Evolutionary conservation across 2,113 vertebrate genomes (phyloP).

Genomic region (Apteryx owenii): DNA sequence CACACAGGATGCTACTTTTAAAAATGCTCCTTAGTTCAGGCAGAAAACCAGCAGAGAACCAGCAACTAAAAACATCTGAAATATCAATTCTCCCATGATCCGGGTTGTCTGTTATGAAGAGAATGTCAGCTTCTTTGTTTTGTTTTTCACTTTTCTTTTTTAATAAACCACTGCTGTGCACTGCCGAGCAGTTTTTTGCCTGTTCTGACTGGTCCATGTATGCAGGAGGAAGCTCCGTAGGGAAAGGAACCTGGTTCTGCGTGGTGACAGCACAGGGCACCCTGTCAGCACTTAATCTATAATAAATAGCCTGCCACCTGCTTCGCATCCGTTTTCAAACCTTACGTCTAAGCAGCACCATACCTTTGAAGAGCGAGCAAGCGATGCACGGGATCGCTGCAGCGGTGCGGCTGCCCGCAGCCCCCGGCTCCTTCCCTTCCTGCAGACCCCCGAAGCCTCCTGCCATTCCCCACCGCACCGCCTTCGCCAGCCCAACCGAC

Average conservation of each 20-base stretch:
- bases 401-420: accelerated
- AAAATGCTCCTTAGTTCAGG: conserved; percentile 47
- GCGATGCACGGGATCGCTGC: background rate
- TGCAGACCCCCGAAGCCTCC: background rate
- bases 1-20: conserved; percentile 21
- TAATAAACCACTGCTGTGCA: conserved; percentile 41
- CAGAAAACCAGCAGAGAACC: conserved; percentile 64
- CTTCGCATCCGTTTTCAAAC: conserved; percentile 29
- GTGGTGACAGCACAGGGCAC: conserved; percentile 47
- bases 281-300: conserved; percentile 56
- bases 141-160: conserved; percentile 14
- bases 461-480: accelerated
- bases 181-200: conserved; percentile 7
- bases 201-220: conserved; percentile 15
- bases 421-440: background rate
- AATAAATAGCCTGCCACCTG: conserved; percentile 65
- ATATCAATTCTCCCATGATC: conserved; percentile 36
- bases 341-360: background rate
- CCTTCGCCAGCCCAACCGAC: background rate
- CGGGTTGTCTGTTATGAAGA: background rate
- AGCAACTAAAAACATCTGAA: conserved; percentile 73
- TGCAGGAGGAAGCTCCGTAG: conserved; percentile 19
- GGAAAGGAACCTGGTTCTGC: conserved; percentile 18
- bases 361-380: background rate
- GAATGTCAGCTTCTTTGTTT: conserved; percentile 36